Evolutionary conservation across 2,113 vertebrate genomes (phyloP), one percentile per base, ranked within the genome.

Genomic region (Archilochus colubris): DNA sequence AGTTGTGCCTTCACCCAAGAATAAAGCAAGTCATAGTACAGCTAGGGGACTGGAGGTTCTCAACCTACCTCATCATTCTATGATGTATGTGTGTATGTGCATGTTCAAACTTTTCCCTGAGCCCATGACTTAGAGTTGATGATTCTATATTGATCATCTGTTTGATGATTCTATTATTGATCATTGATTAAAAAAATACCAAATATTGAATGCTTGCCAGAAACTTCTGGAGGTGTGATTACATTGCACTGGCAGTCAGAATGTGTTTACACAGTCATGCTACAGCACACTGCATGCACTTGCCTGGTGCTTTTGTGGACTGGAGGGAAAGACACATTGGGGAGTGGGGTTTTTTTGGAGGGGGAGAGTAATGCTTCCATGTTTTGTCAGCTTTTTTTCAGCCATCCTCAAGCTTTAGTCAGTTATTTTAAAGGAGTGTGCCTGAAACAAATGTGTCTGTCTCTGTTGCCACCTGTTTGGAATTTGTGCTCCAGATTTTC

Each of bases 11-110:
- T 20, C 24, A 53, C 6, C 2, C 7, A 50, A 30, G 10, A 20
- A 53, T 16, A 78, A 62, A 38, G 3, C 50, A 75, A 50, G 14
- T 13, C 24, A 6, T 31, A 36, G 15, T 67, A n/a, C 28, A 51
- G 11, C 22, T 21, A 10, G 44, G 59, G 62, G 6, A 78, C 54
- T 50, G 44, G 5, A 0, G 1, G 4, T 64, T 91, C 44, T 82
- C 50, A 63, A 12, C 17, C 30, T 43, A 6, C 30, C 4, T 55
- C 4, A 12, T 55, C 0, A 0, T 43, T 58, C 19, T 54, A 1
- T 46, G 12, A 24, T 46, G 2, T 20, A 6, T 72, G 4, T 24
- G 12, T 69, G 14, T 46, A 14, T 43, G 7, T n/a, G 85, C 54
- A 19, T 9, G 30, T 51, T 30, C 31, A 63, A 31, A 59, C 31